Evolutionary conservation across 2,797 vertebrate genomes (phyloP), one percentile per base, ranked within the genome.

Genomic region (Simalia tracyae): DNA sequence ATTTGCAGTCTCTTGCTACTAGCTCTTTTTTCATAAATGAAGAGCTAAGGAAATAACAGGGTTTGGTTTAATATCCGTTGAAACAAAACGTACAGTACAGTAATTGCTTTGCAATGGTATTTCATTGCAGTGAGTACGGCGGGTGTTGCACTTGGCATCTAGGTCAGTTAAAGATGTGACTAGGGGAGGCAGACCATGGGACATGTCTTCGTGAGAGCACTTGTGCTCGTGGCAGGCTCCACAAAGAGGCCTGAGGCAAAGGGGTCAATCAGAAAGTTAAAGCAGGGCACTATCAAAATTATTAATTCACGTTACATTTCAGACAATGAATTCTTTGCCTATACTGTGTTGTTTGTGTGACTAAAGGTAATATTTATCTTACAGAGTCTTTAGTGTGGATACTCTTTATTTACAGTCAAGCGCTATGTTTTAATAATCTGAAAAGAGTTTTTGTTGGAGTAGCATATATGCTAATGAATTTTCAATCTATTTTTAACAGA

Each of bases 311-410:
- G 1, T 88, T 64, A 31, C 86, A 94, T 95, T 86, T 42, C 94
- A 95, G 94, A 86, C 36, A 95, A 87, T 86, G 86, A 96, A 95
- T 57, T 92, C 90, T 94, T 95, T 94, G 87, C 54, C 91, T 93
- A 0, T 96, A 94, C 91, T 93, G 0, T 96, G 94, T 95, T 96
- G 96, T 95, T 92, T 95, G 84, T 95, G 93, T 96, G 93, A 95
- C 94, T 96, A 93, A 96, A 94, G 93, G 84, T 90, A 94, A 94
- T 89, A 93, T 22, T 90, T 94, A 0, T 96, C 94, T 97, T 95
- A 90, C 86, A 93, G 92, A 93, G 11, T 94, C 91, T 89, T 93
- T 46, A 81, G 59, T 91, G 91, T 28, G 92, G 10, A 89, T 93
- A 88, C 84, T 50, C 15, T 88, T 60, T 59, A 3, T 96, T 96